Base-by-base conservation (phyloP, 2,888 invertebrate genomes). In the Dasysyrphus albostriatus region DNA sequence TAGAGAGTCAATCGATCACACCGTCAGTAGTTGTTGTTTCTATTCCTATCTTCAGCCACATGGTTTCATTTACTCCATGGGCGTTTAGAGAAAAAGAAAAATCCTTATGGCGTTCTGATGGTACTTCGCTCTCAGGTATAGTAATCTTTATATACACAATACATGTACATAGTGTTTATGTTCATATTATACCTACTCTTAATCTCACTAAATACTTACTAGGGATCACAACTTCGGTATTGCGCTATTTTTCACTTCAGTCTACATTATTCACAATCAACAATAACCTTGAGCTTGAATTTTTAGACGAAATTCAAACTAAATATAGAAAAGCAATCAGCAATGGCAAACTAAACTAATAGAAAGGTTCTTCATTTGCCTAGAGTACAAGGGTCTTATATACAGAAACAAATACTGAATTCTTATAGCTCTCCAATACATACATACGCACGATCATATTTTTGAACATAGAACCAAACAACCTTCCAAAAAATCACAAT, bases 1-100 rank as follows among this genome's bases (percentile, higher is more conserved):
- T 51, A 32, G 24, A 32, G 24, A 67, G 59, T 47, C 83, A 83
- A 83, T 83, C 79, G 74, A 83, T 83, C 74, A 83, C 56, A 59
- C 24, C 34, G 32, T 10, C 61, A 24, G 9, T 34, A 24, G 9
- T 34, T 32, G 1, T 16, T 34, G n/a, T 56, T 32, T 12, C 19
- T 29, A 14, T 44, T 5, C 5, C 12, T 9, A 7, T n/a, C 7
- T 12, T 2, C 3, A 29, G 7, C 7, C 24, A 24, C 7, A 51
- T 51, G 24, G 51, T 32, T 51, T 24, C 14, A 24, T 12, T 12
- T 14, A 24, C 24, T 51, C 3, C 24, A 51, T 51, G 24, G 51
- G 24, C 24, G 51, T 29, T 24, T 12, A 6, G 3, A 24, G 24
- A 24, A 24, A 51, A 1, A 24, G 29, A 51, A 24, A n/a, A 51